Base-by-base conservation (phyloP, 2,888 invertebrate genomes). In the Hyposoter didymator region DNA sequence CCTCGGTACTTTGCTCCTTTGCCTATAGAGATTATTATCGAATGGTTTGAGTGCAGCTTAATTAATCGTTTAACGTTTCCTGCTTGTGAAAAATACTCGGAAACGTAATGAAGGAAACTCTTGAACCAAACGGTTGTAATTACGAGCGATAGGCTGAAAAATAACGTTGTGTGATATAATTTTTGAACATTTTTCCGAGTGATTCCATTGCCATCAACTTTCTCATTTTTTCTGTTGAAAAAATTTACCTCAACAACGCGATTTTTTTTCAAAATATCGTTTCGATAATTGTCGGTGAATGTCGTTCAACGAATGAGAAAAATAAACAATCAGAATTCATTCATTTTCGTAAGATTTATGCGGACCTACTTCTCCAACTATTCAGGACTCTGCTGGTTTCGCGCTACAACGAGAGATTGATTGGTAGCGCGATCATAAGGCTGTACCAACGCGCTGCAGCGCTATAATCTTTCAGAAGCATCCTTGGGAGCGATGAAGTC, bases 401-500 rank as follows among this genome's bases (percentile, higher is more conserved):
- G 35, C 22, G 64, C 22, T 35, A 19, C 35, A 52, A 12, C 78
- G n/a, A 10, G 32, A 73, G 66, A 78, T 78, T 78, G 64, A 84
- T 84, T 32, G 35, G 70, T 75, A 52, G 55, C 39, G 7, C 39
- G 79, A 84, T 80, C 47, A 80, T 75, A 75, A 66, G 19, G 79
- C 4, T 52, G 35, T 47, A 10, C 19, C 19, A 12, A n/a, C n/a
- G n/a, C n/a, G n/a, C n/a, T n/a, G 17, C 12, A n/a, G 6, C 45
- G 45, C 12, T 43, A 45, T n/a, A n/a, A n/a, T 47, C 14, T n/a
- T 28, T 35, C 35, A 52, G 52, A 39, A 75, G 55, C 64, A 64
- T 39, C 72, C 66, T 49, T 47, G 32, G 43, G 52, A 28, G 55
- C 59, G 81, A 78, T 73, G 47, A 73, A 49, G 76, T 81, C 66